Percentiles rank a stretch among this genome's conserved stretches.
phyloP scores from a whole-genome alignment of 2,113 vertebrate species.

The Pontoporia blainvillei region DNA sequence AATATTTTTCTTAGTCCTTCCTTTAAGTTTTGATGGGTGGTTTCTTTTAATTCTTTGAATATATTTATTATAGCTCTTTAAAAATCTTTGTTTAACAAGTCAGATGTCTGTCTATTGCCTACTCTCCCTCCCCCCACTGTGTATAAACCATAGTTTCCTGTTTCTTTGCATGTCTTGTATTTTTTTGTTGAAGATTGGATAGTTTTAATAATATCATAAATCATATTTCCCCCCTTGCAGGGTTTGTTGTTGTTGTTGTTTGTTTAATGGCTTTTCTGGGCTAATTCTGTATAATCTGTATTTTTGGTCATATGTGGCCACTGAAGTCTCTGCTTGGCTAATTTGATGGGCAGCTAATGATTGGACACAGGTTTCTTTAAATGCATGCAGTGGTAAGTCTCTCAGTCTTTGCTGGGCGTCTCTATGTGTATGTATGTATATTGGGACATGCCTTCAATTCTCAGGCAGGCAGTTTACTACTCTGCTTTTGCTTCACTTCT shows the following conservation, averaged over 20 bases:
- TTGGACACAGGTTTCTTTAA: not conserved
- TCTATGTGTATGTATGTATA: not conserved
- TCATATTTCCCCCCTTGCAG: not conserved
- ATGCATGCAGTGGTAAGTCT: too few species aligned
- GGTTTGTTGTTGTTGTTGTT: not conserved
- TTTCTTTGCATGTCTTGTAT: not conserved
- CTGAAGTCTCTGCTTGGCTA: not conserved
- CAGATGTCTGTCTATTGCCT: not conserved
- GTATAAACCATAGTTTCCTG: not conserved
- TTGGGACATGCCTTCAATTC: not conserved
- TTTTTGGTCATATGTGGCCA: not conserved
- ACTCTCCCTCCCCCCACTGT: too few species aligned
- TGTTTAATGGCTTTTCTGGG: not conserved
- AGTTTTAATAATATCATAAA: not conserved
- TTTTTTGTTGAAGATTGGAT: not conserved
- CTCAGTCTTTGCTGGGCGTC: not conserved
- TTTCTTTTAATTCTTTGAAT: not conserved
- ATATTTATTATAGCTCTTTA: not conserved
- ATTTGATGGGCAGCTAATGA: not conserved
- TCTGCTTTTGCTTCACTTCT: not conserved
- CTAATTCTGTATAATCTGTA: not conserved
- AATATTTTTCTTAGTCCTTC: not conserved
- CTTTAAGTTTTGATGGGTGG: not conserved
- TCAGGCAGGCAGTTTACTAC: not conserved
- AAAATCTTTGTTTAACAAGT: not conserved